Conservation (phyloP, 2,797 vertebrate genomes). For the Xenopus petersii region DNA sequence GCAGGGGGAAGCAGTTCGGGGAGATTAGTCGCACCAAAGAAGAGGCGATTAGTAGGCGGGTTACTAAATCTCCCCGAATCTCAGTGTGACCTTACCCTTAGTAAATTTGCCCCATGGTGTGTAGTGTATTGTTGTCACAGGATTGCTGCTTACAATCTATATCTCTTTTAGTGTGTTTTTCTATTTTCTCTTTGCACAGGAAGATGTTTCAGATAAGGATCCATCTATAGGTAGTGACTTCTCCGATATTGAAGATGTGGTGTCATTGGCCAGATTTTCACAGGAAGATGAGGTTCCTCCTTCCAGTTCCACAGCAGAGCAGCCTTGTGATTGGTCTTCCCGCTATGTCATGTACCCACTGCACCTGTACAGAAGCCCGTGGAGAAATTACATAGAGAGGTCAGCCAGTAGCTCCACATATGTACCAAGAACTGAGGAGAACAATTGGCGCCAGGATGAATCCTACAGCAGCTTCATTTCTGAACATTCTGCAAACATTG, state of each 20-base stretch:
- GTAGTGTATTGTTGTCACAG: too few species aligned
- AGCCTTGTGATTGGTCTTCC: constrained; percentile 35
- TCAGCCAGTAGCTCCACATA: constrained; percentile 48
- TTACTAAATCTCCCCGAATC: too few species aligned
- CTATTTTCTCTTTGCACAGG: constrained; percentile 47
- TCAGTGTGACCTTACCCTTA: too few species aligned
- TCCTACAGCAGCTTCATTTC: not conserved
- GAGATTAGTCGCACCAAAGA: too few species aligned
- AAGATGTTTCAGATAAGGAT: constrained; percentile 55
- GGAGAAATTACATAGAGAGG: constrained; percentile 49
- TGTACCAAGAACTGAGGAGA: not conserved
- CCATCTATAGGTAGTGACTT: constrained; percentile 62
- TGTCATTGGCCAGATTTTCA: constrained; percentile 58
- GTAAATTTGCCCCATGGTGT: too few species aligned
- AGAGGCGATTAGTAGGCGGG: too few species aligned
- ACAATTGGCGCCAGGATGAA: not conserved
- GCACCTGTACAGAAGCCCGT: constrained; percentile 53
- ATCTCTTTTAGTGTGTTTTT: not conserved
- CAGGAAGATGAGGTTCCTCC: constrained; percentile 57
- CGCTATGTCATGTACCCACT: constrained; percentile 59
- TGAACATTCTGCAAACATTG: not conserved
- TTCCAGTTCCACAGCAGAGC: constrained; percentile 36
- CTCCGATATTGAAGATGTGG: constrained; percentile 62
- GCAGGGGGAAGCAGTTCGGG: too few species aligned
- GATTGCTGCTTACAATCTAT: too few species aligned